Conservation (phyloP, 1,140 invertebrate species). For the Ephestia elutella region DNA sequence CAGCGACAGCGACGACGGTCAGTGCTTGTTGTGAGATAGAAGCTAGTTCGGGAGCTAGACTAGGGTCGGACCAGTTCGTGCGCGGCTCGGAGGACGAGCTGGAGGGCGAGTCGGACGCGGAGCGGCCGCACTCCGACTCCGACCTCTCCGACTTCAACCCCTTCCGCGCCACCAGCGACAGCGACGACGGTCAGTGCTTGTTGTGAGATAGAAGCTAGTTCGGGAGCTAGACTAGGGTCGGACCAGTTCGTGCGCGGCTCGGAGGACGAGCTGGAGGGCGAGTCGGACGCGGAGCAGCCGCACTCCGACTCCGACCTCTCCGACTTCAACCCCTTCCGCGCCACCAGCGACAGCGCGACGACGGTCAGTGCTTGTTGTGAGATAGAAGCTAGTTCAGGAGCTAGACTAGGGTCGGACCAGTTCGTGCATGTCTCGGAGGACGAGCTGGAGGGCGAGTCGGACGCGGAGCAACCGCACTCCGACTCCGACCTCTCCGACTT, state of each 20-base stretch:
- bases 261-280: slow-evolving; percentile 74
- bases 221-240: slow-evolving; percentile 78
- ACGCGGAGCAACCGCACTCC: slow-evolving; percentile 74
- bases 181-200: slow-evolving; percentile 76
- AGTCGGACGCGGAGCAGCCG: slow-evolving; percentile 73
- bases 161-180: slow-evolving; percentile 90
- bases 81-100: slow-evolving; percentile 66
- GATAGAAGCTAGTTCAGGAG: no score
- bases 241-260: slow-evolving; percentile 71
- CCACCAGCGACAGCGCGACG: slow-evolving; percentile 89
- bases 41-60: slow-evolving; percentile 79
- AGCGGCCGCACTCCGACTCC: slow-evolving; percentile 77
- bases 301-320: slow-evolving; percentile 82
- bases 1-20: slow-evolving; percentile 84
- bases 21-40: no score
- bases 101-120: slow-evolving; percentile 75
- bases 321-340: slow-evolving; percentile 93
- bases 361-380: no score
- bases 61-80: slow-evolving; percentile 76
- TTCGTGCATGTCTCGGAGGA: slow-evolving; percentile 59
- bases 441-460: slow-evolving; percentile 75
- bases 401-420: slow-evolving; percentile 80
- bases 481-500: slow-evolving; percentile 87
- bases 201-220: no score
- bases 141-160: slow-evolving; percentile 92